Percentiles rank a stretch among this genome's conserved stretches.
Evolutionary conservation across 2,113 vertebrate genomes (phyloP).

Genomic region (Thalassoma bifasciatum): DNA sequence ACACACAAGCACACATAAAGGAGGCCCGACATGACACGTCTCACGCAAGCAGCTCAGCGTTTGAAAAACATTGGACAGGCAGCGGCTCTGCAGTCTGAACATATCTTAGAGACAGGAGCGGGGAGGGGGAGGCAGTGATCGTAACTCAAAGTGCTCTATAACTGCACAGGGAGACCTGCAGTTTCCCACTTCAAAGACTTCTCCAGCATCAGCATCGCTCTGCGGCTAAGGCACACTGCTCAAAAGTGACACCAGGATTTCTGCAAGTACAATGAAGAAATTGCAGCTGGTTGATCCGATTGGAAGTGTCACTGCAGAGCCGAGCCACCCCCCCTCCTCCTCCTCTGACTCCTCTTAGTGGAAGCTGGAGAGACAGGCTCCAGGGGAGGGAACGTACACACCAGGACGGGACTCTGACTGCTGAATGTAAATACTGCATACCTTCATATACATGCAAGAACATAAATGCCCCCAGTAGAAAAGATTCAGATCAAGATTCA

Average conservation of each 20-base stretch:
- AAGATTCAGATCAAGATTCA: conserved; percentile 31
- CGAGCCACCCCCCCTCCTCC: neutral
- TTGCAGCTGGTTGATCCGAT: conserved; percentile 56
- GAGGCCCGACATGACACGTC: conserved; percentile 85
- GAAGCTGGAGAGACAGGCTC: conserved; percentile 52
- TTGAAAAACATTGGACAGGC: conserved; percentile 79
- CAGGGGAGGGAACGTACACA: conserved; percentile 36
- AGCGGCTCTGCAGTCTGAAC: conserved; percentile 34
- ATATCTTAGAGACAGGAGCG: conserved; percentile 43
- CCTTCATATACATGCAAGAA: conserved; percentile 12
- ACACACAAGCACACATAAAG: conserved; percentile 67
- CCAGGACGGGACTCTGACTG: conserved; percentile 32
- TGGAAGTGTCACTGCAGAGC: conserved; percentile 48
- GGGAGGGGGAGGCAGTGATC: conserved; percentile 41
- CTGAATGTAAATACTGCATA: conserved; percentile 59
- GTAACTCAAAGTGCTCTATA: conserved; percentile 53
- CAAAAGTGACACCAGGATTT: conserved; percentile 51
- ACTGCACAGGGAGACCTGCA: conserved; percentile 34
- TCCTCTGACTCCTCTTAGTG: conserved; percentile 28
- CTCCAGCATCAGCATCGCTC: conserved; percentile 43
- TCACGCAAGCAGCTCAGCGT: conserved; percentile 85
- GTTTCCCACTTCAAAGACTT: conserved; percentile 59
- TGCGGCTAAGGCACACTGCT: conserved; percentile 19
- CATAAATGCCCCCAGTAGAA: conserved; percentile 1
- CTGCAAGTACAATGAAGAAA: conserved; percentile 64